Base-by-base conservation (phyloP, 2,113 vertebrate genomes). In the Coptodon bakossiorum region DNA sequence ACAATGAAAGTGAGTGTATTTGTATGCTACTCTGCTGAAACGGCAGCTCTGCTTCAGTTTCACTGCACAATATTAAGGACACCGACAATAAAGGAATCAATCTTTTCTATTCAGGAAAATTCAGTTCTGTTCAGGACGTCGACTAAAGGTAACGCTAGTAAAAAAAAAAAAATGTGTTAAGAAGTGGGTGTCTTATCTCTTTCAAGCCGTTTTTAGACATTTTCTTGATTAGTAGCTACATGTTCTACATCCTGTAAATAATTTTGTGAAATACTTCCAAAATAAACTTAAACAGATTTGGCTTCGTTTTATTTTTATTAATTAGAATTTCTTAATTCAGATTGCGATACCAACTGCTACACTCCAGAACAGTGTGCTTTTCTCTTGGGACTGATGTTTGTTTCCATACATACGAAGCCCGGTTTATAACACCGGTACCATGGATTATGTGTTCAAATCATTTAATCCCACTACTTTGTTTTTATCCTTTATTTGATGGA, bases 11-110 rank as follows among this genome's bases (percentile, higher is more conserved):
- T 2, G 61, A 22, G 61, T 68, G 4, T 38, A 38, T 2, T 5
- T 68, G 34, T 13, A 38, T 38, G 34, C 61, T 68, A 8, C 10
- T 5, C 1, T 59, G 27, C 24, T 38, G 34, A 66, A 66, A 66
- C 61, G 8, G 2, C 7, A 66, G 19, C 34, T 13, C 61, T 22
- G 61, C 1, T 38, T 66, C 61, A 38, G 17, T 66, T 66, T 66
- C 31, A 66, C 10, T 38, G 2, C 2, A 66, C 61, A 38, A 38
- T 38, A 11, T n/a, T 13, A 8, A 38, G 19, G 38, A 13, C 34
- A 38, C 0, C 0, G 1, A 38, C 34, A 0, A 36, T 36, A 66
- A n/a, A 38, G 31, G 61, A 66, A 22, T 68, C 36, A 13, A 0
- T 68, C n/a, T 7, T 76, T 45, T 48, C 68, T 73, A 9, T 7